Evolutionary conservation across 2,797 vertebrate species (phyloP), one percentile per base, ranked within the genome.

Genomic region (Gephyroberyx darwinii): DNA sequence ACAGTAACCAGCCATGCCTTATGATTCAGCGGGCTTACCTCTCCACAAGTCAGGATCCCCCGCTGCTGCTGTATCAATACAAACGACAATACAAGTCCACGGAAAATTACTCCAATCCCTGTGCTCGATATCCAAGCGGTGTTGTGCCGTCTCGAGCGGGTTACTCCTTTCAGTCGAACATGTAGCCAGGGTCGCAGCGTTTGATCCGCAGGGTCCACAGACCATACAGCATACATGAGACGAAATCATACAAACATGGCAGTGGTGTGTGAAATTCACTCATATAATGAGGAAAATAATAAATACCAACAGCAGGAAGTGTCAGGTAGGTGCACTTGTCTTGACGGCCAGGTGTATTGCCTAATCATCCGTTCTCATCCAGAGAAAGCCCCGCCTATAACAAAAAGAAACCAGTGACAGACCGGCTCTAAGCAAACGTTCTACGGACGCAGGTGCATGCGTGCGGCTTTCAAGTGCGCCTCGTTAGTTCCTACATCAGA

Each of bases 221-320:
- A 57, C 68, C 71, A 80, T 68, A 77, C 76, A 52, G 79, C 56
- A 77, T 39, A 75, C 82, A 83, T 84, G 20, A 85, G 81, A 80
- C 80, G 74, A 33, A 82, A 62, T 84, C 88, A 87, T 75, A 58
- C 63, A 65, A 79, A 70, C 78, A 84, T 75, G 78, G 71, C 82
- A 84, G 86, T 72, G 82, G 74, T 72, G 82, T 67, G 81, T 69
- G 68, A 57, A 61, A 69, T 57, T 2, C 54, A 22, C 37, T 10
- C 41, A 43, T 35, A 13, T 19, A 19, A 47, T n/a, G 54, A 45
- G 75, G 19, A 55, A 78, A 64, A 69, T 66, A 80, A 85, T 80
- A 88, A 84, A 86, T 75, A 69, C 33, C 78, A 74, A 74, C 78
- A 87, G 83, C 90, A 91, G 91, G 90, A 93, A 92, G 90, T 91